These are phyloP conservation scores for Hydraecia micacea DNA, from an alignment of 2,888 invertebrate genomes.

Conservation along the genomic window DNA sequence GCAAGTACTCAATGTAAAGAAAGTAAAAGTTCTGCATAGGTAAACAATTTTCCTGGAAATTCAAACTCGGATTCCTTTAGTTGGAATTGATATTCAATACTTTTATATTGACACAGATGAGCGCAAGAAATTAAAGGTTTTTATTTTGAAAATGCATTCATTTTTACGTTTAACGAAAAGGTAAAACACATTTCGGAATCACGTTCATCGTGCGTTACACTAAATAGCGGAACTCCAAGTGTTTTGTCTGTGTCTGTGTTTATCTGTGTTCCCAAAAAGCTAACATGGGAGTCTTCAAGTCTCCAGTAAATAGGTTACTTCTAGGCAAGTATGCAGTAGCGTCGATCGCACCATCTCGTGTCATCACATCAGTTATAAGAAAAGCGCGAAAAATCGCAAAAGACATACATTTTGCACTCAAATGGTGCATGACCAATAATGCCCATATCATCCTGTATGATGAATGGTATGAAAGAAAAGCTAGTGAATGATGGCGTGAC, in stretches of 20 bases:
- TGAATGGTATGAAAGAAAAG: not conserved
- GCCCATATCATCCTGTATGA: not conserved
- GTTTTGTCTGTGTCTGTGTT: not conserved
- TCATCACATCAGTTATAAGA: not conserved
- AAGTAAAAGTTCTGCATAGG: constrained; percentile 4
- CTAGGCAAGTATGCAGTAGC: not conserved
- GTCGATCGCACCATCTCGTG: no score
- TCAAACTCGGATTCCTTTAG: not conserved
- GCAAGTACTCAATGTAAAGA: constrained; percentile 9
- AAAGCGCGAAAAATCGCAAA: not conserved
- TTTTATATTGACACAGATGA: constrained; percentile 1
- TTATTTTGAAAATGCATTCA: not conserved
- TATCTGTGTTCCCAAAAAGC: not conserved
- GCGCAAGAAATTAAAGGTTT: not conserved
- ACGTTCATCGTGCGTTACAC: not conserved
- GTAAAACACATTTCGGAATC: no score
- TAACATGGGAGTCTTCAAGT: no score
- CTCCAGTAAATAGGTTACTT: not conserved
- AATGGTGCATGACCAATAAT: not conserved
- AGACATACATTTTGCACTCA: not conserved
- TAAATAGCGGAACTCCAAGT: not conserved
- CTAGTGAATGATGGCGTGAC: not conserved
- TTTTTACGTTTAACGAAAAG: not conserved
- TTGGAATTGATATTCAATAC: constrained; percentile 12
- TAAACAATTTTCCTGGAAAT: constrained; percentile 16